A percentile compares a stretch with the other conserved stretches of the same genome.
These are phyloP conservation scores for Morelia viridis DNA, from an alignment of 2,797 vertebrate genomes.

Conservation along the genomic window DNA sequence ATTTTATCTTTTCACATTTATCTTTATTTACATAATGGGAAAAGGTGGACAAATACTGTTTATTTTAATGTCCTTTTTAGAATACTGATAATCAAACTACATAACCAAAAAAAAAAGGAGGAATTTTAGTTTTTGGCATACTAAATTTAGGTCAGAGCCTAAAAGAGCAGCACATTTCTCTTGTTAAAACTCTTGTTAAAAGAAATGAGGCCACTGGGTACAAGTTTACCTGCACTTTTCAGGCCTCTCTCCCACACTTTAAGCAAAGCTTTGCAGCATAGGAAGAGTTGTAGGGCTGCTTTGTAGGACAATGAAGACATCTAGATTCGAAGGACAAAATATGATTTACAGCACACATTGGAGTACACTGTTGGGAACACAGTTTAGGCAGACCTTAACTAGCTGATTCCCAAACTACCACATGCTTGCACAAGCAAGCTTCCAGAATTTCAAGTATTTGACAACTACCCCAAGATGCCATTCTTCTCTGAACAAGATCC, in stretches of 20 bases:
- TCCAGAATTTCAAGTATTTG: background rate
- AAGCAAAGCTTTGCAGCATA: background rate
- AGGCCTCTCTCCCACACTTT: background rate
- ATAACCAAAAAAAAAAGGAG: background rate
- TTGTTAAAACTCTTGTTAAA: background rate
- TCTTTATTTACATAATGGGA: conserved; percentile 19
- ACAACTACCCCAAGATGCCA: background rate
- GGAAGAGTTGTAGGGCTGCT: background rate
- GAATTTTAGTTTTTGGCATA: background rate
- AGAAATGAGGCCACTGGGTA: background rate
- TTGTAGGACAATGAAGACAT: background rate
- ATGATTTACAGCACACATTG: background rate
- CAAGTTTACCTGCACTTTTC: background rate
- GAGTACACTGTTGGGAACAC: background rate
- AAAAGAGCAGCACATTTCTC: background rate
- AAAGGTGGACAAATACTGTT: conserved; percentile 8
- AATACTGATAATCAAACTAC: background rate
- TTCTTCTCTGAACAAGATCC: background rate
- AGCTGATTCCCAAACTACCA: background rate
- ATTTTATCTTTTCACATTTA: conserved; percentile 27
- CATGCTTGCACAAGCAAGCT: conserved; percentile 1
- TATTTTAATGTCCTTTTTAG: background rate
- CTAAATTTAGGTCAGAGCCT: background rate
- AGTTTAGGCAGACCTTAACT: background rate
- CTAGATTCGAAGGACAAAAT: background rate